Evolutionary conservation across 2,888 invertebrate genomes (phyloP), one percentile per base, ranked within the genome.

Genomic region (Cartodere bifasciata): DNA sequence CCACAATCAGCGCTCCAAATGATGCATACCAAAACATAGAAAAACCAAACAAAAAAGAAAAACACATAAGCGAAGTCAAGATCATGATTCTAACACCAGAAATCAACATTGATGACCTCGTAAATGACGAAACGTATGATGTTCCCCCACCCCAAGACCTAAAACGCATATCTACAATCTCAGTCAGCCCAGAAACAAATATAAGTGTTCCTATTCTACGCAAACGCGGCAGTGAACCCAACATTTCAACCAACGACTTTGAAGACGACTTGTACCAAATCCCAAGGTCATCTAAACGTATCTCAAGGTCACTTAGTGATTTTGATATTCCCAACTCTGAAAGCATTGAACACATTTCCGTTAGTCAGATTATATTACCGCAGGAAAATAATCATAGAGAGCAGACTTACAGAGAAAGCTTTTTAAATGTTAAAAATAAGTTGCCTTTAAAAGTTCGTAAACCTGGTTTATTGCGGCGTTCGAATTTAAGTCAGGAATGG

Each of bases 201-300:
- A n/a, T n/a, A n/a, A n/a, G n/a, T n/a, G n/a, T n/a, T n/a, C n/a
- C n/a, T n/a, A n/a, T n/a, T n/a, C 33, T 50, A 9, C 47, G 51
- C 24, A 60, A 55, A 46, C 53, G 52, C 31, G 58, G 55, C 4
- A 58, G 58, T 38, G 57, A 58, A 36, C 58, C 59, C 1, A 57
- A 52, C 36, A 32, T 59, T 13, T 42, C 44, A 2, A 37, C 46
- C 3, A 41, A 42, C 5, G 41, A 46, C 17, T 46, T 41, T 13
- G 45, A 46, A 6, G 58, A 60, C 22, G 48, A 46, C 23, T 47
- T 56, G 28, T 61, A 61, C 34, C 57, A 60, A 47, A 53, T 60
- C 27, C 61, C 61, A 3, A 45, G 55, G 28, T 46, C 46, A 10
- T 36, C 48, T 16, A 48, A 50, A 35, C 42, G 60, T 14, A 38